Evolutionary conservation across 2,888 invertebrate species (phyloP).

Genomic region (Tromatobia lineatoria): DNA sequence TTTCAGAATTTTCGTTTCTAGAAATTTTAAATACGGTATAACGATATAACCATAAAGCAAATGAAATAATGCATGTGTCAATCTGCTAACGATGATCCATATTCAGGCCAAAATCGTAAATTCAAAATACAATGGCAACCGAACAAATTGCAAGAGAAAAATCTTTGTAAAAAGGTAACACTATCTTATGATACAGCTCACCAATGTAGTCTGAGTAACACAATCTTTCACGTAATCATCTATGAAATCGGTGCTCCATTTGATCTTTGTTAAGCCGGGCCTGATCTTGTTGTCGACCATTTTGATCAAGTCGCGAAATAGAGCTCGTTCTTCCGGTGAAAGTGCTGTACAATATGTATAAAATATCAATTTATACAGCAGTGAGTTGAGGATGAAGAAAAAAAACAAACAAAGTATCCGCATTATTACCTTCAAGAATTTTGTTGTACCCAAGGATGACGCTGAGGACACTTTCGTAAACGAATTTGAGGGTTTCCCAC

Average conservation of each 20-base stretch:
- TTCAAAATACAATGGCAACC: background rate
- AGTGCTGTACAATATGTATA: conserved; percentile 86
- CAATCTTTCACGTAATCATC: conserved; percentile 91
- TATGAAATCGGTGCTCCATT: conserved; percentile 91
- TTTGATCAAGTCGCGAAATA: conserved; percentile 91
- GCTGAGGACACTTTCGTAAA: conserved; percentile 90
- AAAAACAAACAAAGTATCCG: background rate
- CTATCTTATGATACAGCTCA: conserved; percentile 79
- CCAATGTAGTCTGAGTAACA: conserved; percentile 89
- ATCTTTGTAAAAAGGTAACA: background rate
- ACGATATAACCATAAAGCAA: too few species aligned
- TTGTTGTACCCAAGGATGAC: conserved; percentile 92
- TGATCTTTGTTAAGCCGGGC: conserved; percentile 90
- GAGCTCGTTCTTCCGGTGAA: conserved; percentile 91
- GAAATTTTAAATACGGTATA: too few species aligned
- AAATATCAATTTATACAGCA: background rate
- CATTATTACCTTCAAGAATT: conserved; percentile 87
- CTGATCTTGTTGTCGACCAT: conserved; percentile 89
- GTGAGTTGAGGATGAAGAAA: background rate
- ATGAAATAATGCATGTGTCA: too few species aligned
- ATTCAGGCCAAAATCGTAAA: conserved; percentile 7
- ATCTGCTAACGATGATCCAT: too few species aligned
- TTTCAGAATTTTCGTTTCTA: too few species aligned
- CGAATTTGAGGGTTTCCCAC: conserved; percentile 87
- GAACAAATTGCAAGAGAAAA: background rate